These are phyloP conservation scores for Tetragonisca angustula DNA, from an alignment of 2,888 invertebrate genomes.

Conservation along the genomic window DNA sequence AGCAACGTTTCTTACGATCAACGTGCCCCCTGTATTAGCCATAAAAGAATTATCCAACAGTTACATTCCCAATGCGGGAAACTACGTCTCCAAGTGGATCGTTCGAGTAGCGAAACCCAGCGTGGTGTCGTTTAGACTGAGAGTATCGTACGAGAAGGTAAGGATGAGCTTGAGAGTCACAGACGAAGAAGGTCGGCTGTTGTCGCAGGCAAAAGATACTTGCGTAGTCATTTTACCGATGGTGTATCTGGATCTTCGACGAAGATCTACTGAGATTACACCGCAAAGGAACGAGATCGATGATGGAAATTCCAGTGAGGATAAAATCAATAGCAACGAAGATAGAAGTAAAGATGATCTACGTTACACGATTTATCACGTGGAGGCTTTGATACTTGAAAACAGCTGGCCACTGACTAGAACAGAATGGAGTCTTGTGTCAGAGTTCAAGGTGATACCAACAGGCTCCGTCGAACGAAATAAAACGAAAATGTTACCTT, in stretches of 20 bases:
- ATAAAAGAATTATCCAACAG: slow-evolving; percentile 61
- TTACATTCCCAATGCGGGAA: slow-evolving; percentile 70
- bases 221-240: slow-evolving; percentile 67
- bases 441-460: slow-evolving; percentile 62
- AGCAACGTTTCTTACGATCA: slow-evolving; percentile 13
- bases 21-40: slow-evolving; percentile 37
- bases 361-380: slow-evolving; percentile 45
- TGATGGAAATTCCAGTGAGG: neutral
- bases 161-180: slow-evolving; percentile 57
- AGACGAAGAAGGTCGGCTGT: slow-evolving; percentile 19
- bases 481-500: slow-evolving; percentile 20
- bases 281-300: neutral
- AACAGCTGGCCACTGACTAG: slow-evolving; percentile 83
- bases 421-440: slow-evolving; percentile 81
- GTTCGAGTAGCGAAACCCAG: slow-evolving; percentile 27
- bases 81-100: slow-evolving; percentile 63
- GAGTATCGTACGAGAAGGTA: slow-evolving; percentile 62
- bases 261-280: neutral
- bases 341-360: neutral
- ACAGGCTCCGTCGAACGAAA: neutral
- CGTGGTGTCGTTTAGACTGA: slow-evolving; percentile 66
- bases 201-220: slow-evolving; percentile 60
- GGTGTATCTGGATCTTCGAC: slow-evolving; percentile 29
- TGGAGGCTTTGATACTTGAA: slow-evolving; percentile 80
- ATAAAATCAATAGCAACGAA: neutral